Evolutionary conservation across 2,113 vertebrate species (phyloP), one percentile per base, ranked within the genome.

Genomic region (Microtus pennsylvanicus): DNA sequence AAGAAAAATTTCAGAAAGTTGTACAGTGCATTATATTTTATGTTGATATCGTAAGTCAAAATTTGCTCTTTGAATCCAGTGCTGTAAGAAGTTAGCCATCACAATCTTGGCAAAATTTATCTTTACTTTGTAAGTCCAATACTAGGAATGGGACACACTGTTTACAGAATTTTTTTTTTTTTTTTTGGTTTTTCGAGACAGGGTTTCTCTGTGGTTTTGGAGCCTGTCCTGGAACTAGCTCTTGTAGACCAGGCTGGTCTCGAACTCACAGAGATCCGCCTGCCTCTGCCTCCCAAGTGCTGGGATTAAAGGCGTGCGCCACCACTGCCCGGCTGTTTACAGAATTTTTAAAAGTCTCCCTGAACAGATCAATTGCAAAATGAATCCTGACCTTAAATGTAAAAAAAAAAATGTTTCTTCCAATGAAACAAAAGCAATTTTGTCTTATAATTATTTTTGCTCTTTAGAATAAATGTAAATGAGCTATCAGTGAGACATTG

Each of bases 391-490:
- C 75, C 16, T 35, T 24, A 52, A 80, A 75, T 89, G 26, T 86
- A 75, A 91, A 94, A 88, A 75, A 91, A 94, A 88, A 5, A 13
- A 50, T 80, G 33, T 13, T 21, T 10, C 63, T 50, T 28, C 24
- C 47, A 82, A 30, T 24, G 6, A 86, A 63, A 30, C 7, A 55
- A 87, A 94, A 85, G 75, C 7, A 77, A 75, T 2, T 77, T 90
- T 92, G 28, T 94, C 33, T 85, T 33, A 74, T 85, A 92, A 63
- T 93, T 81, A 82, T 70, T 88, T 72, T 47, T 78, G 33, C 22
- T 61, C 19, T 47, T 83, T 63, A 94, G 24, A 58, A 42, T 55
- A 87, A 90, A 89, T 75, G 47, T 77, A 93, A 95, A 94, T 65
- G n/a, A 92, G 33, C 80, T 26, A 67, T 63, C 16, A 69, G 3